These are phyloP conservation scores for Pristionchus arcanus DNA, from an alignment of 2,888 invertebrate genomes.

Conservation along the genomic window DNA sequence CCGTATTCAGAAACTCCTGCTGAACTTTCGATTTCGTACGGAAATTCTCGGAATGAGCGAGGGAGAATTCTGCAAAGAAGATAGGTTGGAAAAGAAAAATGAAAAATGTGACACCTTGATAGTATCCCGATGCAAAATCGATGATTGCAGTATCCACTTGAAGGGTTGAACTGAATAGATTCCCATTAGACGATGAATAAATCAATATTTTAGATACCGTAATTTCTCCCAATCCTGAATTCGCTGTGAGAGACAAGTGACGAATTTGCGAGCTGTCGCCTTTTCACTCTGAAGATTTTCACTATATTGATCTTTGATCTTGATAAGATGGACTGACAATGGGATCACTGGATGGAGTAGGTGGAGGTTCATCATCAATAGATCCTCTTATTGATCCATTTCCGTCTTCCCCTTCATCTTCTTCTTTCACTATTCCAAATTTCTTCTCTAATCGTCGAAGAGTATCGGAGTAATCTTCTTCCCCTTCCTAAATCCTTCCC, in stretches of 20 bases:
- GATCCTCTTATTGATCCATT: slow-evolving; percentile 26
- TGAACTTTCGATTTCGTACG: slow-evolving; percentile 66
- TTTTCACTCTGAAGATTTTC: slow-evolving; percentile 62
- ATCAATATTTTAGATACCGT: slow-evolving; percentile 57
- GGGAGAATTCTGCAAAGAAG: slow-evolving; percentile 69
- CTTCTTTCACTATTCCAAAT: slow-evolving; percentile 55
- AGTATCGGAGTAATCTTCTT: slow-evolving; percentile 47
- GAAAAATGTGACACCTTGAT: slow-evolving; percentile 59
- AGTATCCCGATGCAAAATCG: slow-evolving; percentile 67
- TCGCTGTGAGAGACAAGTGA: slow-evolving; percentile 59
- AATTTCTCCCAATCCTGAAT: slow-evolving; percentile 60
- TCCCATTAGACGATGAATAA: not conserved
- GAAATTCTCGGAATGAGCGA: slow-evolving; percentile 68
- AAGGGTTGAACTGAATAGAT: not conserved
- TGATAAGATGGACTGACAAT: not conserved
- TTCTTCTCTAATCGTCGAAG: slow-evolving; percentile 50
- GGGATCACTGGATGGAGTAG: slow-evolving; percentile 52
- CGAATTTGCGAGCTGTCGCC: slow-evolving; percentile 65
- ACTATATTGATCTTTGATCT: not conserved
- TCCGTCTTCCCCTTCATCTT: slow-evolving; percentile 60
- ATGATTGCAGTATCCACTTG: slow-evolving; percentile 68
- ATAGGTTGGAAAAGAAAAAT: not conserved
- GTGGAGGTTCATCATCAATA: slow-evolving; percentile 51
- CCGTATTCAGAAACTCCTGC: slow-evolving; percentile 72
- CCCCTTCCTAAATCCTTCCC: slow-evolving; percentile 7